Base-by-base conservation (phyloP, 2,888 invertebrate genomes). In the Trimorus sp. region DNA sequence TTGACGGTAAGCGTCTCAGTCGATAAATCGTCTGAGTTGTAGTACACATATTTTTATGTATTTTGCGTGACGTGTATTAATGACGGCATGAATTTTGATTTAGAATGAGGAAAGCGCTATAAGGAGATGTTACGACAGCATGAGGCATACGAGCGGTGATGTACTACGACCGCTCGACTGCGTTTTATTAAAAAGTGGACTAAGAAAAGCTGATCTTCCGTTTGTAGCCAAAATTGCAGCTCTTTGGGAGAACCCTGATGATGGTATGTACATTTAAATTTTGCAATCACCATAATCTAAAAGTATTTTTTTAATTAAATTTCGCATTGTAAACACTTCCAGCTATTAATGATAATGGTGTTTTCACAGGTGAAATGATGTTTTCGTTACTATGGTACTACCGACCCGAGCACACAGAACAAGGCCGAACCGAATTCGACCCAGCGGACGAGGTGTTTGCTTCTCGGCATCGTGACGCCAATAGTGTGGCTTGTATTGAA, bases 311-410 rank as follows among this genome's bases (percentile, higher is more conserved):
- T n/a, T 63, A 45, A 12, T 45, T 45, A 45, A 12, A 45, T 9
- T 37, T 58, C n/a, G n/a, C n/a, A n/a, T n/a, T n/a, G n/a, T n/a
- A n/a, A n/a, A n/a, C n/a, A n/a, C n/a, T n/a, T n/a, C n/a, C n/a
- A n/a, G n/a, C 2, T 56, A 7, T 1, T 12, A n/a, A 45, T 45
- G n/a, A 4, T 45, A 6, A 12, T 40, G 40, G 40, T 40, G 1
- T 11, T 40, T 9, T 84, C 66, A 54, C 40, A 87, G 98, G 97
- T 79, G 98, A 98, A 93, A 98, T 98, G 98, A 98, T 98, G 98
- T 96, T 98, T 93, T 98, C 98, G 4, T 93, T 99, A 80, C 93
- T 98, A 85, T 99, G 99, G 99, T 99, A 98, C 93, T 99, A 99
- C 93, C 95, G 98, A 88, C 98, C 98, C 0, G 99, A 99, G 92